Evolutionary conservation across 2,797 vertebrate genomes (phyloP), one percentile per base, ranked within the genome.

Genomic region (Paratrypauchen microcephalus): DNA sequence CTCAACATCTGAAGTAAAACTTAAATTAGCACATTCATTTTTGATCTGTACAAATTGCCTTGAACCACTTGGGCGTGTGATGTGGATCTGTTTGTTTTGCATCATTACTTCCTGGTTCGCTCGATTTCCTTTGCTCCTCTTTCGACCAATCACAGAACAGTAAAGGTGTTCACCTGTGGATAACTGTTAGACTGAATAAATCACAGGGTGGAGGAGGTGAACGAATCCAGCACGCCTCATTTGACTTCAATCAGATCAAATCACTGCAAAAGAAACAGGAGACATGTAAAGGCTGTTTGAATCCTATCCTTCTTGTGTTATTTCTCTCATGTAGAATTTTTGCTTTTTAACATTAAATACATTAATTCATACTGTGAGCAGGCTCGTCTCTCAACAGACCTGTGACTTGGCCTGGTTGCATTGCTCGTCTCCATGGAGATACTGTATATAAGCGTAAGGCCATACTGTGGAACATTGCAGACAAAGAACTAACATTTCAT

Each of bases 221-320:
- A 41, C 59, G 19, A 21, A 61, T 61, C 32, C 36, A 61, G 21
- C 30, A 13, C 59, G 21, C 59, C 59, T 41, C 59, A 61, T 61
- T 61, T 39, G 32, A 61, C 59, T 61, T 41, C 23, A 61, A 61
- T 61, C 32, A 41, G 59, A 39, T 39, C 59, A 11, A 39, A 41
- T 61, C 59, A 39, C 59, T 61, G 6, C 41, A 41, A 61, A 39
- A n/a, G 57, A 59, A 9, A 39, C 30, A 19, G 30, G 28, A 57
- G 24, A 28, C 55, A 18, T 24, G 50, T 6, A 23, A 11, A 12
- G 41, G 41, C 41, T 45, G 41, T 15, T 56, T 12, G 23, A 16
- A 16, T 24, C 23, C 16, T 59, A 8, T 32, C 16, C 24, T 28
- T 30, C 11, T 56, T 2, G 8, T 36, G 1, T 36, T 12, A 41